These are phyloP conservation scores for Morpho helenor DNA, from an alignment of 2,888 invertebrate genomes.

Conservation along the genomic window DNA sequence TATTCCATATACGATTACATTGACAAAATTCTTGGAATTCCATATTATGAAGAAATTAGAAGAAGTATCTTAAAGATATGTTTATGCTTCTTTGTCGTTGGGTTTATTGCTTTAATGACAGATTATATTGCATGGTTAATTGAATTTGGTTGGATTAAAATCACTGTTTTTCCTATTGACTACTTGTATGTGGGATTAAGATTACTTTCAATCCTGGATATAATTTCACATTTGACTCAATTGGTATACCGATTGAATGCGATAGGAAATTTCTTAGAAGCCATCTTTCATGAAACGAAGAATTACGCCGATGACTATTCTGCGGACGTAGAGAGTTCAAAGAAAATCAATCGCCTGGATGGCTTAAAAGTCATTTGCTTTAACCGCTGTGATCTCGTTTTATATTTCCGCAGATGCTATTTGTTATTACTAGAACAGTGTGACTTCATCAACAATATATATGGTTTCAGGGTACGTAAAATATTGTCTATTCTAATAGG, in stretches of 20 bases:
- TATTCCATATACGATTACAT: slow-evolving; percentile 11
- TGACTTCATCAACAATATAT: slow-evolving; percentile 25
- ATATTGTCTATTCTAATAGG: background rate
- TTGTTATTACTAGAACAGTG: slow-evolving; percentile 24
- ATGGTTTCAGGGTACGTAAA: slow-evolving; percentile 24
- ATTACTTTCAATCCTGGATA: slow-evolving; percentile 20
- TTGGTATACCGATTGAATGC: slow-evolving; percentile 24
- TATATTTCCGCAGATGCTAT: slow-evolving; percentile 22
- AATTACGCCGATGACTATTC: slow-evolving; percentile 8
- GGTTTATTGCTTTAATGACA: background rate
- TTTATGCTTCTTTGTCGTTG: slow-evolving; percentile 5
- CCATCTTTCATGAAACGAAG: slow-evolving; percentile 9
- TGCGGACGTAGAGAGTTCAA: background rate
- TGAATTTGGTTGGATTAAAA: slow-evolving; percentile 5
- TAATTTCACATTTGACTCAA: slow-evolving; percentile 23
- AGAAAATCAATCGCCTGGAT: slow-evolving; percentile 8
- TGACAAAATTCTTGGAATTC: slow-evolving; percentile 8
- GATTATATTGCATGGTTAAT: slow-evolving; percentile 18
- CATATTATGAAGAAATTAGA: slow-evolving; percentile 7
- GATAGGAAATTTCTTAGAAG: slow-evolving; percentile 23
- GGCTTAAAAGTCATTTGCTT: slow-evolving; percentile 17
- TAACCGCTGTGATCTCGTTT: slow-evolving; percentile 11
- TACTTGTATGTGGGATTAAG: slow-evolving; percentile 19
- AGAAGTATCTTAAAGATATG: slow-evolving; percentile 6
- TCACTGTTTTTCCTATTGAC: slow-evolving; percentile 15